Evolutionary conservation across 2,888 invertebrate genomes (phyloP), one percentile per base, ranked within the genome.

Genomic region (Drosophila kanekoi): DNA sequence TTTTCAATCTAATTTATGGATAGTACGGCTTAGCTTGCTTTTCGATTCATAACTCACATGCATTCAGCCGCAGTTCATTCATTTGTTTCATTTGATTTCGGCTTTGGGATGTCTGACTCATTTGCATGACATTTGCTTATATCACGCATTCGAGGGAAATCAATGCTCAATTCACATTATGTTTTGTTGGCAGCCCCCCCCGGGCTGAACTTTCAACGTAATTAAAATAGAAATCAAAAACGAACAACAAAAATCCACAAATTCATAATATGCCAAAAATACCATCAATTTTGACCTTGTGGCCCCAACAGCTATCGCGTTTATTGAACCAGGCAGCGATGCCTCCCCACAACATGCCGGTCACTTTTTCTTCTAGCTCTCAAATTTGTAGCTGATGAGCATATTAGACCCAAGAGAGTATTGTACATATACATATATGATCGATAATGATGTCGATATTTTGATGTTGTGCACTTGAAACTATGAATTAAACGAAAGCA

Each of bases 41-140:
- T 64, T 47, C 43, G n/a, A 53, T 72, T 58, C 28, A 48, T 16
- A 54, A 51, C 33, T 61, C 41, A 45, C 33, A 59, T 60, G 48
- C 53, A 49, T 59, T 53, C 60, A 61, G 44, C 60, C 54, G 40
- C 33, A 20, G 14, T 54, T 63, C 47, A 63, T 57, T 56, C 33
- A 63, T 48, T 62, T 14, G 6, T 16, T 40, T 40, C 5, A 0
- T 38, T 38, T 38, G 0, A 14, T 20, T 8, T 35, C 14, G 2
- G 14, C 14, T 18, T 28, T 28, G 10, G 32, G 23, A 75, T 83
- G 89, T 87, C 58, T 85, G 89, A 89, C 58, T 85, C 82, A 83
- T 89, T 83, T 87, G 82, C 89, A 85, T 89, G 69, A 62, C 63
- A 85, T 80, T 79, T 73, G 78, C 65, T 66, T 76, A 76, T 83